Percentiles rank a stretch among this genome's conserved stretches.
Evolutionary conservation across 1,140 invertebrate genomes (phyloP).

Genomic region (Kradibia gibbosae): DNA sequence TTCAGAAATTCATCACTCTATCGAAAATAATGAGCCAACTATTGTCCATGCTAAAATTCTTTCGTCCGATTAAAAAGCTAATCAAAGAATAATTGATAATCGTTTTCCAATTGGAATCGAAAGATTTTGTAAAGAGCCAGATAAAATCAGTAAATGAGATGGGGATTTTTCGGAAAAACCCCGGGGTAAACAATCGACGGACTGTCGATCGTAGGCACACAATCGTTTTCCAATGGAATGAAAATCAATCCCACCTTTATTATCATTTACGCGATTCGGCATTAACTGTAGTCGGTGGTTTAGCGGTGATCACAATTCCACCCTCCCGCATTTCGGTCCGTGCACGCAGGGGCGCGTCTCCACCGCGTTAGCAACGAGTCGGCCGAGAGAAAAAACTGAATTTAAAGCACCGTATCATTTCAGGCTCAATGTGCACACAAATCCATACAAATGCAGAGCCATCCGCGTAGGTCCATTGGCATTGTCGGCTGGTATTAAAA

Average conservation of each 20-base stretch:
- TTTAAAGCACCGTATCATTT: conserved; percentile 45
- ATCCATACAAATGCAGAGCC: background rate
- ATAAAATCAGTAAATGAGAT: no score
- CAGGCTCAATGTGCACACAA: background rate
- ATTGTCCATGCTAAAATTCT: no score
- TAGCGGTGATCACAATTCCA: conserved; percentile 1
- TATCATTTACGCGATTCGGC: conserved; percentile 3
- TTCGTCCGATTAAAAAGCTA: background rate
- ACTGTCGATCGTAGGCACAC: background rate
- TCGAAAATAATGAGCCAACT: no score
- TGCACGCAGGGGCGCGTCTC: conserved; percentile 17
- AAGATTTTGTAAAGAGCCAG: no score
- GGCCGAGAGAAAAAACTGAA: conserved; percentile 32
- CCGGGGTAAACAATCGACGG: no score
- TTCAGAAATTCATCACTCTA: no score
- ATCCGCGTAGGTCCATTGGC: background rate
- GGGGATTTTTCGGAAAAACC: no score
- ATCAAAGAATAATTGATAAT: background rate
- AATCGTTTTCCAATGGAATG: background rate
- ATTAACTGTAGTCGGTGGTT: conserved; percentile 6
- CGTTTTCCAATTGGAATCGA: background rate
- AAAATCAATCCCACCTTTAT: conserved; percentile 16
- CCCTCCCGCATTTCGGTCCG: conserved; percentile 38
- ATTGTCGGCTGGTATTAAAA: background rate
- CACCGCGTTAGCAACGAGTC: conserved; percentile 28